A percentile compares a stretch with the other conserved stretches of the same genome.
Conservation (phyloP, 1,140 invertebrate species). For the Nylanderia fulva region DNA sequence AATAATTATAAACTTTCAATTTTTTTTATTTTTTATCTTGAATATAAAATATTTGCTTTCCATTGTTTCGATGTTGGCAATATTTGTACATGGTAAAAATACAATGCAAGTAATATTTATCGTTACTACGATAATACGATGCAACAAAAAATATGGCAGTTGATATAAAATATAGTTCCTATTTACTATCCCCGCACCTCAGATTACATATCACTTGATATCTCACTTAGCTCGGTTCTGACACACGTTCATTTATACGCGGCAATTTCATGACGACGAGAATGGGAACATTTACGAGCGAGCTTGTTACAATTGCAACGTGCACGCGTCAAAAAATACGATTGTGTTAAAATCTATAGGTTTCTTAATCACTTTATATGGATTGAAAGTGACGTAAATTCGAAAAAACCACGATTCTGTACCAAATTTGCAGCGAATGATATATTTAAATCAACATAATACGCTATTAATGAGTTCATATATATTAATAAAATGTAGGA, state of each 20-base stretch:
- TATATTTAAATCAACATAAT: background rate
- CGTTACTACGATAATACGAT: background rate
- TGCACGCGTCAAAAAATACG: background rate
- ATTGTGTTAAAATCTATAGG: slow-evolving; percentile 16
- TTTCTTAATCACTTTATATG: slow-evolving; percentile 18
- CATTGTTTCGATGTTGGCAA: background rate
- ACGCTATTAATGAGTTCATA: background rate
- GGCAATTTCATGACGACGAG: background rate
- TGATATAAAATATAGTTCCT: background rate
- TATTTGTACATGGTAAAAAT: too few species aligned
- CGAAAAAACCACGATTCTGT: background rate
- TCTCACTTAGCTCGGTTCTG: background rate
- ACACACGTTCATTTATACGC: background rate
- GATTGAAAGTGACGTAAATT: slow-evolving; percentile 13
- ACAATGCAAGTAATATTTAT: background rate
- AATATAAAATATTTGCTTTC: background rate
- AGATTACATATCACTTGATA: background rate
- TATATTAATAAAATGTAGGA: too few species aligned
- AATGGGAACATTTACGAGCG: background rate
- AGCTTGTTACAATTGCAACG: slow-evolving; percentile 16
- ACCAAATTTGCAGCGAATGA: background rate
- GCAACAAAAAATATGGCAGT: background rate
- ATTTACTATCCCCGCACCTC: background rate
- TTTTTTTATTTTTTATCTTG: background rate
- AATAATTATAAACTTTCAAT: background rate